These are phyloP conservation scores for Drosophila limbata DNA, from an alignment of 2,888 invertebrate genomes.

Conservation along the genomic window DNA sequence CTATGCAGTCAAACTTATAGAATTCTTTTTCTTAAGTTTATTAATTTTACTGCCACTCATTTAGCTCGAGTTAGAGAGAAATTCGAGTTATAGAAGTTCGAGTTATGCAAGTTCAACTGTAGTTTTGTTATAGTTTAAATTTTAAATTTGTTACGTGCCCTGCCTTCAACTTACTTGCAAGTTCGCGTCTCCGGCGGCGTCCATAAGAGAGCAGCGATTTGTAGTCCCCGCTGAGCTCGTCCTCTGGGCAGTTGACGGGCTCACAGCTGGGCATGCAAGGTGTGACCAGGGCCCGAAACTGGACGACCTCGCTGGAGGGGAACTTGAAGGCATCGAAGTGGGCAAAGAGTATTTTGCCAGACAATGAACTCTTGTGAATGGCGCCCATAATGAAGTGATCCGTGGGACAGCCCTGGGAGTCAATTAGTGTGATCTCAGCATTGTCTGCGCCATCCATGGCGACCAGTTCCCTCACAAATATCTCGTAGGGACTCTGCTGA, in stretches of 20 bases:
- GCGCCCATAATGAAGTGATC: conserved; percentile 97
- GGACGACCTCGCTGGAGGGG: conserved; percentile 96
- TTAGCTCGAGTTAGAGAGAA: too few relatives aligned
- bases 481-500: conserved; percentile 96
- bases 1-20: too few relatives aligned
- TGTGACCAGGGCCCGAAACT: conserved; percentile 96
- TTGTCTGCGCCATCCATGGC: conserved; percentile 97
- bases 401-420: conserved; percentile 96
- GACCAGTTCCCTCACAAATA: conserved; percentile 96
- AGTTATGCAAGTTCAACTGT: too few relatives aligned
- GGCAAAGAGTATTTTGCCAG: conserved; percentile 93
- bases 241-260: conserved; percentile 95
- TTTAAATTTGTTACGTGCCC: too few relatives aligned
- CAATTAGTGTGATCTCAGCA: conserved; percentile 95
- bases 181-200: conserved; percentile 89
- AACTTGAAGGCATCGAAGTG: conserved; percentile 98
- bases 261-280: conserved; percentile 97
- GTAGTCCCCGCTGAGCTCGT: conserved; percentile 92
- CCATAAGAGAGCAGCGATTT: conserved; percentile 94
- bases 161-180: conserved; percentile 71
- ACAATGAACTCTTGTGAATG: conserved; percentile 91
- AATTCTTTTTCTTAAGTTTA: too few relatives aligned
- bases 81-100: too few relatives aligned
- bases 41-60: too few relatives aligned
- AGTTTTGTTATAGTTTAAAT: too few relatives aligned